Percentiles rank a stretch among this genome's conserved stretches.
Evolutionary conservation across 1,140 invertebrate genomes (phyloP).

Genomic region (Trachymyrmex cornetzi): DNA sequence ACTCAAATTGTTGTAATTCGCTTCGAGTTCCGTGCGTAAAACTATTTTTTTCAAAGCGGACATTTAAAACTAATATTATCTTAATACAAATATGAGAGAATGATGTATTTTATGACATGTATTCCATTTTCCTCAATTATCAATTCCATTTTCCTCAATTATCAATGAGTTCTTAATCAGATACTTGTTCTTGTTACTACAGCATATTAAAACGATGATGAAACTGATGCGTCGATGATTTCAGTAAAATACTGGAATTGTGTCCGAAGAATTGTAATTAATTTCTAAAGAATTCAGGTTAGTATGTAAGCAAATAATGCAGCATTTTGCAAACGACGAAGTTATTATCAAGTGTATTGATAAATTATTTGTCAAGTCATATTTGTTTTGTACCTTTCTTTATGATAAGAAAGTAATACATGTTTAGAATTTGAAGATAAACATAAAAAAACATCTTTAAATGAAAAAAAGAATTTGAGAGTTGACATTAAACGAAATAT

Average conservation of each 20-base stretch:
- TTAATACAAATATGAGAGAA: background rate
- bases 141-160: no score
- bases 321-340: background rate
- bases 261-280: background rate
- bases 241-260: constrained; percentile 12
- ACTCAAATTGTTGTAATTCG: background rate
- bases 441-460: background rate
- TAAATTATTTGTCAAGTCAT: background rate
- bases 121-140: constrained; percentile 18
- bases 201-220: background rate
- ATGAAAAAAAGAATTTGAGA: background rate
- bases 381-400: background rate
- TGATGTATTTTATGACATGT: background rate
- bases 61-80: background rate
- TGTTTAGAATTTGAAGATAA: background rate
- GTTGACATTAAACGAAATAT: background rate
- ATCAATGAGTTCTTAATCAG: background rate
- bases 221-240: background rate
- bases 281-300: constrained; percentile 35
- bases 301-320: background rate
- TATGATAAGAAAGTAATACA: background rate
- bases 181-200: background rate
- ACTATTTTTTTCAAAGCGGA: background rate
- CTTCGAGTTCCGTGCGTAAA: background rate
- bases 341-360: background rate